Evolutionary conservation across 2,888 invertebrate species (phyloP).

Genomic region (Deilephila elpenor): DNA sequence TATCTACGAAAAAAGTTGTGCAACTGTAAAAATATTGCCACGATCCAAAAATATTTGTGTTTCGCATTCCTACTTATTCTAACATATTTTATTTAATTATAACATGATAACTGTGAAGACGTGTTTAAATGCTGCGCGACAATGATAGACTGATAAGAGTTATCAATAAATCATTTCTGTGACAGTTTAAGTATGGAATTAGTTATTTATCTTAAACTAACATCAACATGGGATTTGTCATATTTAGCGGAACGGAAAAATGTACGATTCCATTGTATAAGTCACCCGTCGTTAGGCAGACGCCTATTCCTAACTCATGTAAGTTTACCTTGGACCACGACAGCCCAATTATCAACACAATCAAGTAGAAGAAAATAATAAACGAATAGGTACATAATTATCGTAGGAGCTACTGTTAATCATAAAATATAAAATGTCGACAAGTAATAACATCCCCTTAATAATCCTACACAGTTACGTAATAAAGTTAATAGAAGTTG

Average conservation of each 20-base stretch:
- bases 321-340: too few species aligned
- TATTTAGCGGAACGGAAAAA: too few species aligned
- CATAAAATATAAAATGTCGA: not conserved
- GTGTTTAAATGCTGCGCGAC: not conserved
- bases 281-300: too few species aligned
- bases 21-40: constrained; percentile 5
- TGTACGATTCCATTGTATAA: too few species aligned
- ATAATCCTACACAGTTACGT: constrained; percentile 48
- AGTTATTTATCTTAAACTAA: not conserved
- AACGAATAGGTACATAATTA: too few species aligned
- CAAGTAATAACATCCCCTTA: not conserved
- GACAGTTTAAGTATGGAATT: not conserved
- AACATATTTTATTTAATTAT: not conserved
- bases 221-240: too few species aligned
- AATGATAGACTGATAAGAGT: not conserved
- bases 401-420: too few species aligned
- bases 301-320: too few species aligned
- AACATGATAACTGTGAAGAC: not conserved
- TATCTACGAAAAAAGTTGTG: not conserved
- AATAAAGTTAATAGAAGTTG: constrained; percentile 58
- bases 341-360: too few species aligned
- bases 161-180: not conserved
- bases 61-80: not conserved
- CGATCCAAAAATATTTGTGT: not conserved
- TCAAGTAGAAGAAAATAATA: too few species aligned